Evolutionary conservation across 2,888 invertebrate species (phyloP).

Genomic region (Schrankia costaestrigalis): DNA sequence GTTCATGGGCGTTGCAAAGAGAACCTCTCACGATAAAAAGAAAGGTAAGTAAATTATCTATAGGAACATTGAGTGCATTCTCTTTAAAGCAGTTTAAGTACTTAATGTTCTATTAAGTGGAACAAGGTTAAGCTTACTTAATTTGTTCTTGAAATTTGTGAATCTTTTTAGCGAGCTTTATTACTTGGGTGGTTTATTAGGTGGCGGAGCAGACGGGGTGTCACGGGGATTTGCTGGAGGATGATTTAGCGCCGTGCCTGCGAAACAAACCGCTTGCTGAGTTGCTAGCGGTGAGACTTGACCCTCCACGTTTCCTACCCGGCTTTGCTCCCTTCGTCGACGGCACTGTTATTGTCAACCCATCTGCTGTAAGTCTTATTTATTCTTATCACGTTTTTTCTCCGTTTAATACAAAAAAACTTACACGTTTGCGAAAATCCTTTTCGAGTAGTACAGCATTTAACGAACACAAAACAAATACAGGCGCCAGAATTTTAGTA

Average conservation of each 20-base stretch:
- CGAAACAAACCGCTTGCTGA: slow-evolving; percentile 88
- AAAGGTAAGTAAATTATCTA: slow-evolving; percentile 58
- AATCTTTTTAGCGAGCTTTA: slow-evolving; percentile 10
- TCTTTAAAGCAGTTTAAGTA: slow-evolving; percentile 14
- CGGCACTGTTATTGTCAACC: slow-evolving; percentile 89
- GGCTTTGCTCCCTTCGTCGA: slow-evolving; percentile 98
- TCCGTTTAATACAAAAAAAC: neutral
- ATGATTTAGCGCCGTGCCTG: slow-evolving; percentile 92
- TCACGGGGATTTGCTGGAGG: slow-evolving; percentile 89
- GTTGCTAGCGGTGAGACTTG: slow-evolving; percentile 86
- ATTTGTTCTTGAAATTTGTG: slow-evolving; percentile 10
- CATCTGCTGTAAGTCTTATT: slow-evolving; percentile 75
- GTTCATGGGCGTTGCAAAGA: slow-evolving; percentile 94
- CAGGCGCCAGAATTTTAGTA: too few species aligned
- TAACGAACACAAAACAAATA: too few species aligned
- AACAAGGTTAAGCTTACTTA: too few species aligned
- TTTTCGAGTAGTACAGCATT: too few species aligned
- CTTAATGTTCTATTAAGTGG: too few species aligned
- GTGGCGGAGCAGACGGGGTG: slow-evolving; percentile 92
- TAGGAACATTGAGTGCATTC: slow-evolving; percentile 28
- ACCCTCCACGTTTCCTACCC: slow-evolving; percentile 90
- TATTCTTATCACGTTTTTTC: neutral
- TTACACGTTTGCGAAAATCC: neutral
- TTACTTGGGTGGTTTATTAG: slow-evolving; percentile 38
- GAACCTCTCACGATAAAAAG: slow-evolving; percentile 91